phyloP scores from a whole-genome alignment of 2,797 vertebrate species.

The Chaetophractus vellerosus region DNA sequence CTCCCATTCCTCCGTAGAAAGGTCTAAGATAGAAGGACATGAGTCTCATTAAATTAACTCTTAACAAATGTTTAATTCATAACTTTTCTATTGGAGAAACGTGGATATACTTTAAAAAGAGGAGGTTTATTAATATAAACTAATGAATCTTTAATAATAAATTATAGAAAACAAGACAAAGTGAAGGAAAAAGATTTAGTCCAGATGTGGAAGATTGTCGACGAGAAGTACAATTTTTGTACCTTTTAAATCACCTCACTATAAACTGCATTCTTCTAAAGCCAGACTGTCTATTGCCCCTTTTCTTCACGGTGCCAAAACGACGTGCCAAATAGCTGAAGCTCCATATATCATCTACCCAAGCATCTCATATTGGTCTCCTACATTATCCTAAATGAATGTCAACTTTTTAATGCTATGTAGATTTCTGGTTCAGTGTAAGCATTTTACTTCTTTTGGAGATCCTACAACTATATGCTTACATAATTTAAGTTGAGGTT shows the following conservation, averaged over 20 bases:
- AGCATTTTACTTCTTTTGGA: slow-evolving; percentile 34
- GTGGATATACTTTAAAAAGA: slow-evolving; percentile 5
- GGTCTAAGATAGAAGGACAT: neutral
- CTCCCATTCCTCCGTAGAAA: neutral
- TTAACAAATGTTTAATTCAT: slow-evolving; percentile 7
- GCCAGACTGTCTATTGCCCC: neutral
- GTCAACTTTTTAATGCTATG: neutral
- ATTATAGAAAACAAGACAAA: slow-evolving; percentile 1
- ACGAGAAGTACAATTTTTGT: neutral
- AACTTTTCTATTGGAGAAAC: neutral
- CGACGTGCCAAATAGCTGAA: neutral
- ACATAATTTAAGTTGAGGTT: slow-evolving; percentile 34
- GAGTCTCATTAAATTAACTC: neutral
- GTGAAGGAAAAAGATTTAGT: slow-evolving; percentile 44
- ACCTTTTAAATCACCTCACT: neutral
- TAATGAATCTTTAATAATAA: neutral
- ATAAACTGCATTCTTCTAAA: neutral
- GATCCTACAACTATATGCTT: slow-evolving; percentile 43
- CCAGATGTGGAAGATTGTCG: slow-evolving; percentile 1
- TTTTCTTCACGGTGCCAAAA: neutral
- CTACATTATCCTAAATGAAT: neutral
- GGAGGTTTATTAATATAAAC: neutral
- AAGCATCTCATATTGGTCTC: neutral
- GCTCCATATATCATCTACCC: neutral
- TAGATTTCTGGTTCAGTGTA: slow-evolving; percentile 1